Base-by-base conservation (phyloP, 2,888 invertebrate genomes). In the Melanophora roralis region DNA sequence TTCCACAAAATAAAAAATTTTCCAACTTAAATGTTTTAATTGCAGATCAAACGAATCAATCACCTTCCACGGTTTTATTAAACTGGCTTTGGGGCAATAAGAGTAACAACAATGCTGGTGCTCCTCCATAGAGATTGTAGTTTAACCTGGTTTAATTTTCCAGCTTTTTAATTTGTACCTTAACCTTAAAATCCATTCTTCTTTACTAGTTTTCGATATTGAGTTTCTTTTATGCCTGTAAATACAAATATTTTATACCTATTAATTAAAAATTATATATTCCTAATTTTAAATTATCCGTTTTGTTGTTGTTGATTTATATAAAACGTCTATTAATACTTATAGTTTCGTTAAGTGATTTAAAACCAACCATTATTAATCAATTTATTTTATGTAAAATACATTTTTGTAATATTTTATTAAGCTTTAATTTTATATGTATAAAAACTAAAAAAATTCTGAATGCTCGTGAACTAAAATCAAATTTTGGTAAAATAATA, bases 41-140 rank as follows among this genome's bases (percentile, higher is more conserved):
- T 65, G 16, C 71, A 95, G 95, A 94, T 84, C 94, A 95, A 86
- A 94, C 94, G 86, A 93, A 93, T 60, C 95, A 95, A 89, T 95
- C 95, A 87, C 94, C 95, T 32, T 93, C 95, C 74, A 94, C 94
- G 82, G 94, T 94, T 80, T 92, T 96, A 59, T 90, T 95, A 82
- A 95, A 95, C 90, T 95, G 95, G 95, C 91, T 95, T 76, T 93
- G 95, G 92, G 95, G 95, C 81, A 94, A 93, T 75, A 86, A 83
- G 27, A 14, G 55, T 32, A 43, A 62, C n/a, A 62, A 59, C 36
- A 9, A 21, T 34, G 57, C 64, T 45, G 40, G 62, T 55, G 12
- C 51, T 6, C 62, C 51, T 6, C 62, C 47, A 36, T 32, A 71
- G 19, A 75, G 71, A 38, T 75, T 80, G 12, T 75, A 65, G 60